Evolutionary conservation across 2,113 vertebrate genomes (phyloP), one percentile per base, ranked within the genome.

Genomic region (Hassar affinis): DNA sequence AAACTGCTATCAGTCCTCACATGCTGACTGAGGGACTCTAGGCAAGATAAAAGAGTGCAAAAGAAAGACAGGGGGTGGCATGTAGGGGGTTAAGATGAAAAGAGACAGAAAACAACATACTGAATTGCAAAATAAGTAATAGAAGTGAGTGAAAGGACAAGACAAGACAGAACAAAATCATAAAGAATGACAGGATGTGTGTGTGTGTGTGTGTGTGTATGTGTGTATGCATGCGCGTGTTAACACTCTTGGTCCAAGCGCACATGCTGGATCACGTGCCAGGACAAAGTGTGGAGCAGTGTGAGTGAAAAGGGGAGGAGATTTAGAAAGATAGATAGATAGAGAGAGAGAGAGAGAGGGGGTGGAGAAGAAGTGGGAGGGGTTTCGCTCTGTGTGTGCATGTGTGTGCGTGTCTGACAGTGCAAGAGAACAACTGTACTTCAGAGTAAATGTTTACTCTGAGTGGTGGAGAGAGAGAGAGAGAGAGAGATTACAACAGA

Each of bases 171-270:
- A 82, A 84, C 80, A 84, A 62, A 78, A 81, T 62, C 78, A 62
- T 75, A 49, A 83, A 80, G 84, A 85, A 89, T 74, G 82, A 83
- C 68, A 85, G 69, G 86, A 15, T 87, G 38, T 68, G 66, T 78
- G 54, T 38, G 79, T 35, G 35, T 22, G 59, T 22, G 77, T 49
- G 42, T 47, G 78, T 20, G 79, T 89, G 18, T 30, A 22, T 68
- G 66, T 78, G 54, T 38, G 79, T 35, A n/a, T 22, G 59, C 14
- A 57, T 49, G 42, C 30, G 78, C 11, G 79, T 89, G 77, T 94
- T 95, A 93, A 93, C 92, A 94, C 91, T 91, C 92, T 92, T 91
- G 87, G 88, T 91, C 88, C 92, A 91, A 91, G 92, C 93, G 93
- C 93, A 89, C 89, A 92, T 89, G 90, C 91, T 89, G 49, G 42